Evolutionary conservation across 2,888 invertebrate genomes (phyloP).

Genomic region (Torymus texanus): DNA sequence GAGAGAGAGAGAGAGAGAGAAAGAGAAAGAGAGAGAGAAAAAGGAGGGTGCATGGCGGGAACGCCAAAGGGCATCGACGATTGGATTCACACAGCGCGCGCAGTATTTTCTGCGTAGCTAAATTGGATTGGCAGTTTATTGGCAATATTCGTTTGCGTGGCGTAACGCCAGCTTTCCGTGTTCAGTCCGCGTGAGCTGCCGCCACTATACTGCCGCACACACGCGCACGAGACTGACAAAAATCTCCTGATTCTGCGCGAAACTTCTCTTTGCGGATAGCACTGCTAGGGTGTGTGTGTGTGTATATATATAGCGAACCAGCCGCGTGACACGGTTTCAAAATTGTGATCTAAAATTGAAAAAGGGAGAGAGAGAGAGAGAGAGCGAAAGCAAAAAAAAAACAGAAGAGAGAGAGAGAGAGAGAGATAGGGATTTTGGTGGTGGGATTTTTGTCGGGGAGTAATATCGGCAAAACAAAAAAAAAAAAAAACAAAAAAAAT

Average conservation of each 20-base stretch:
- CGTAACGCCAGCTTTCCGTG: slow-evolving; percentile 67
- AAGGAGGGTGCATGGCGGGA: neutral
- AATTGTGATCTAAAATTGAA: slow-evolving; percentile 44
- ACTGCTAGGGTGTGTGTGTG: neutral
- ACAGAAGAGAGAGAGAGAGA: no score
- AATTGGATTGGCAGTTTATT: slow-evolving; percentile 74
- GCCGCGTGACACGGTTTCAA: slow-evolving; percentile 34
- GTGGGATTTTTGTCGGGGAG: no score
- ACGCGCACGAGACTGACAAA: slow-evolving; percentile 62
- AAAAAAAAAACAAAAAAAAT: no score
- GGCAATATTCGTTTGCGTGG: slow-evolving; percentile 74
- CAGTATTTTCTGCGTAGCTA: slow-evolving; percentile 71
- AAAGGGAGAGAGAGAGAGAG: neutral
- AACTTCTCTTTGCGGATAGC: slow-evolving; percentile 12
- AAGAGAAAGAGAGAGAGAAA: slow-evolving; percentile 17
- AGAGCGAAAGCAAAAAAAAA: no score
- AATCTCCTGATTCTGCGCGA: slow-evolving; percentile 59
- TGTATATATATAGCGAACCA: neutral
- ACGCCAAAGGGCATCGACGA: slow-evolving; percentile 26
- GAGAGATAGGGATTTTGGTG: no score
- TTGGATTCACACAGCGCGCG: slow-evolving; percentile 61
- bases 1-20: slow-evolving; percentile 24
- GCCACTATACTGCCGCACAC: no score
- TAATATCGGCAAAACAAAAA: no score
- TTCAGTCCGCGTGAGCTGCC: slow-evolving; percentile 27